These are phyloP conservation scores for Electrona antarctica DNA, from an alignment of 2,113 vertebrate genomes.

Conservation along the genomic window DNA sequence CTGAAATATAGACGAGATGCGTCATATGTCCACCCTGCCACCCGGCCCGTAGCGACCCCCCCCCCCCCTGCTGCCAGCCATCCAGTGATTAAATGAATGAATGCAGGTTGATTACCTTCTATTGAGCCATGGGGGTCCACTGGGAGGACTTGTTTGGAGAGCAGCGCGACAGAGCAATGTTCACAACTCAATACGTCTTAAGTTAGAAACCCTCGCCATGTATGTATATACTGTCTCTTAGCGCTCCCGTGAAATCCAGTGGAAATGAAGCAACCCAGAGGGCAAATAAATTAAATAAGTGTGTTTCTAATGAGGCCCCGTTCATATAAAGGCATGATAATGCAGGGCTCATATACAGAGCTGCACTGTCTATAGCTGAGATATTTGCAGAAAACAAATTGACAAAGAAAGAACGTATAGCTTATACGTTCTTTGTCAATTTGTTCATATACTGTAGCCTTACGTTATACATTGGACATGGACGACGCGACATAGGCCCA, in stretches of 20 bases:
- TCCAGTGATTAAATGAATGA: slow-evolving; percentile 30
- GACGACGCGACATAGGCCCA: neutral
- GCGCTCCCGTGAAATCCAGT: neutral
- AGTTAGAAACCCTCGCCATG: slow-evolving; percentile 14
- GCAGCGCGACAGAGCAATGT: slow-evolving; percentile 19
- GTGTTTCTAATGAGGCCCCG: too few species aligned
- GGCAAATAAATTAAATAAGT: neutral
- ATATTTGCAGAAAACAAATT: too few species aligned
- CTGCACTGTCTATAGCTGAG: too few species aligned
- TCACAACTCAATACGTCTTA: slow-evolving; percentile 20
- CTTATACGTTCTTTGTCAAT: too few species aligned
- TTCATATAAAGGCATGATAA: too few species aligned
- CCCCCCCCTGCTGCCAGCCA: neutral
- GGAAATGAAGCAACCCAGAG: neutral
- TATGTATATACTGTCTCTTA: slow-evolving; percentile 10
- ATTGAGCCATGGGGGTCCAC: slow-evolving; percentile 37
- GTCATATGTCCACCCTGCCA: slow-evolving; percentile 26
- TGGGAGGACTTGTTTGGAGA: slow-evolving; percentile 49
- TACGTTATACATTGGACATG: too few species aligned
- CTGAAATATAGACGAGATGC: slow-evolving; percentile 1
- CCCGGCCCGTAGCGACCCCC: too few species aligned
- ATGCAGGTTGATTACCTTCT: slow-evolving; percentile 51
- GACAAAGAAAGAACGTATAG: too few species aligned
- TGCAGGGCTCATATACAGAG: too few species aligned
- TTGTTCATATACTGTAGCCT: too few species aligned